Evolutionary conservation across 2,888 invertebrate species (phyloP).

Genomic region (Bembecia ichneumoniformis): DNA sequence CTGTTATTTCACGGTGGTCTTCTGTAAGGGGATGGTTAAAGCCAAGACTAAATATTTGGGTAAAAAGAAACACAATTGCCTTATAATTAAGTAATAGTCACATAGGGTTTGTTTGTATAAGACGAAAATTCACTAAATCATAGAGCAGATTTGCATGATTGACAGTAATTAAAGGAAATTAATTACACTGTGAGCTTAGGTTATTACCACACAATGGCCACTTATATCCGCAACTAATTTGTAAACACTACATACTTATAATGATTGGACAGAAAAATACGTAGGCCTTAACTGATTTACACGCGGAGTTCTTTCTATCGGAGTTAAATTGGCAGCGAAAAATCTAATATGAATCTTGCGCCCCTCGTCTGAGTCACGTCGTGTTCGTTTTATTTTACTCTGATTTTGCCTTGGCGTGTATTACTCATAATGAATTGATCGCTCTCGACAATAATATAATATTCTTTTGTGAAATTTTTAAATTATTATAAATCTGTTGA

Average conservation of each 20-base stretch:
- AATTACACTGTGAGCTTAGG: constrained; percentile 3
- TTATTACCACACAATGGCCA: constrained; percentile 11
- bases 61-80: not conserved
- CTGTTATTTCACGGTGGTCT: no score
- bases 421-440: constrained; percentile 28
- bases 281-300: constrained; percentile 18
- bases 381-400: constrained; percentile 31
- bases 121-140: no score
- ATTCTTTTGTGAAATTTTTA: no score
- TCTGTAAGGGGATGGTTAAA: no score
- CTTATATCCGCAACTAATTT: not conserved
- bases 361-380: constrained; percentile 37
- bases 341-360: constrained; percentile 35
- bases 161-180: not conserved
- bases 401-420: constrained; percentile 25
- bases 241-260: not conserved
- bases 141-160: no score
- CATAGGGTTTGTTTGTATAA: no score
- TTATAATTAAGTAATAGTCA: not conserved
- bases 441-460: constrained; percentile 1
- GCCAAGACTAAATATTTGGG: no score
- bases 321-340: constrained; percentile 46
- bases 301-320: constrained; percentile 27
- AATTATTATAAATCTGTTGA: no score
- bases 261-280: not conserved